Evolutionary conservation across 1,140 invertebrate genomes (phyloP).

Genomic region (roundworm (Caenorhabditis elegans)): DNA sequence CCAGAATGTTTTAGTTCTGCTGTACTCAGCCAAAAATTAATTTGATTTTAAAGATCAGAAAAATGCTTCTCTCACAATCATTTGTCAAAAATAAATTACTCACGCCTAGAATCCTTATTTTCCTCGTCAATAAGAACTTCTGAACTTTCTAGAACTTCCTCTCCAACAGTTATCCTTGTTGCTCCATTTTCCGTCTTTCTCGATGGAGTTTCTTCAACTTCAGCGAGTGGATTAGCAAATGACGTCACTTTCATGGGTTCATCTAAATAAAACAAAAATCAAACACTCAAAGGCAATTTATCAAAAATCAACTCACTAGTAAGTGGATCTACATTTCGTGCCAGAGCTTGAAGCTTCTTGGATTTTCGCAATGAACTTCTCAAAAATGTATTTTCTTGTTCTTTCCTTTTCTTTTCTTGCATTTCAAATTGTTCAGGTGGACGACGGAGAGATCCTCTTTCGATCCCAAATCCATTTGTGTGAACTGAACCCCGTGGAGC

Average conservation of each 20-base stretch:
- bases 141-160: not conserved
- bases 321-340: not conserved
- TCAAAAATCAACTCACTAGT: not conserved
- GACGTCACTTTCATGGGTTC: conserved; percentile 7
- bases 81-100: not conserved
- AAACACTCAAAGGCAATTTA: not conserved
- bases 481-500: not conserved
- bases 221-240: not conserved
- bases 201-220: not conserved
- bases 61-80: too few relatives aligned
- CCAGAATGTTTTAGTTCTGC: too few relatives aligned
- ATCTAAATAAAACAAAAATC: not conserved
- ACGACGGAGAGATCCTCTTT: not conserved
- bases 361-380: conserved; percentile 2
- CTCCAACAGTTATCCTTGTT: not conserved
- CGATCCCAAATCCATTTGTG: not conserved
- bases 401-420: conserved; percentile 17
- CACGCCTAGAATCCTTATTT: not conserved
- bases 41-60: too few relatives aligned
- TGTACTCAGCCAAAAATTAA: too few relatives aligned
- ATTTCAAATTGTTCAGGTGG: conserved; percentile 13
- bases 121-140: not conserved
- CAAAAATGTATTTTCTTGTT: conserved; percentile 19
- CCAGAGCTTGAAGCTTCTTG: not conserved
- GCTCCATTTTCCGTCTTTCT: conserved; percentile 2